Percentiles rank a stretch among this genome's conserved stretches.
Evolutionary conservation across 2,888 invertebrate genomes (phyloP).

Genomic region (Brachynemurus nebulosus): DNA sequence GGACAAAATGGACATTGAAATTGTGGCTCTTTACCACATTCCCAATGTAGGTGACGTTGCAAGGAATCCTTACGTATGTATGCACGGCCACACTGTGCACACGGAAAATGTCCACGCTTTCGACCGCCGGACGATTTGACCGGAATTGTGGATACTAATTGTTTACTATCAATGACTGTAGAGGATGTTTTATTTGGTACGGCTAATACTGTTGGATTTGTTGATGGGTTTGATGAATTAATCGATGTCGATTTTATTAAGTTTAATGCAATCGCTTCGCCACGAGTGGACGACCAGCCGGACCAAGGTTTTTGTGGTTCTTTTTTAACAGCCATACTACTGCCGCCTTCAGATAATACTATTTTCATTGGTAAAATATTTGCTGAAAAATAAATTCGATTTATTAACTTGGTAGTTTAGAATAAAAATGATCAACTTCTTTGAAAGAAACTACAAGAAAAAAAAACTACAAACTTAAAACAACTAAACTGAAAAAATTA

Average conservation of each 20-base stretch:
- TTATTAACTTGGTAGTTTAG: background rate
- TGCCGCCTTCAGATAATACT: constrained; percentile 22
- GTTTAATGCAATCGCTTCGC: constrained; percentile 9
- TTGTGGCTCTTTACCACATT: constrained; percentile 58
- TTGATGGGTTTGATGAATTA: constrained; percentile 20
- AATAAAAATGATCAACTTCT: background rate
- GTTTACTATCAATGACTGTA: too few relatives aligned
- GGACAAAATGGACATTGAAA: constrained; percentile 57
- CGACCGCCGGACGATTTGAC: constrained; percentile 24
- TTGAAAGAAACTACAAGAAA: background rate
- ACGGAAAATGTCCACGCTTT: constrained; percentile 35
- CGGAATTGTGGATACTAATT: too few relatives aligned
- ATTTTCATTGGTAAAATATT: constrained; percentile 24
- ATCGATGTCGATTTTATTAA: constrained; percentile 4
- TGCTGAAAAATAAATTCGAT: background rate
- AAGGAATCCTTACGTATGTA: constrained; percentile 69
- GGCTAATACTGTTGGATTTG: constrained; percentile 17
- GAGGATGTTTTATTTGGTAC: constrained; percentile 13
- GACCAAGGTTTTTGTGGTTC: constrained; percentile 15
- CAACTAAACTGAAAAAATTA: too few relatives aligned
- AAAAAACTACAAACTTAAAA: background rate
- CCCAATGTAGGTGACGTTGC: constrained; percentile 61
- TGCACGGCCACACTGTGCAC: constrained; percentile 59
- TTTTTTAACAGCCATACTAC: background rate
- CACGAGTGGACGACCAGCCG: constrained; percentile 16